These are phyloP conservation scores for Falco biarmicus DNA, from an alignment of 2,797 vertebrate species.

Conservation along the genomic window DNA sequence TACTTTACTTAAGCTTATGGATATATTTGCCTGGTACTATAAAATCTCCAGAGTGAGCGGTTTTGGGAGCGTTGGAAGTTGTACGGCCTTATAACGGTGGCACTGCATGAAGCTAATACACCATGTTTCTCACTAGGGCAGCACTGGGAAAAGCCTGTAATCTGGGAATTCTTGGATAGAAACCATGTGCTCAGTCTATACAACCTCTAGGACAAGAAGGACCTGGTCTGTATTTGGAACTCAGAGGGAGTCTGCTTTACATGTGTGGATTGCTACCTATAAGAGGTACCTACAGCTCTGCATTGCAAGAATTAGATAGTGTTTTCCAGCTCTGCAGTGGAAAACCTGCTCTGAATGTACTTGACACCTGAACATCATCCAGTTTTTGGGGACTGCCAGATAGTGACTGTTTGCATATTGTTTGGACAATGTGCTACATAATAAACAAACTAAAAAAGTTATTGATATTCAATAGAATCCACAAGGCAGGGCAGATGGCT, in stretches of 20 bases:
- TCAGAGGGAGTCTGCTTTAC: neutral
- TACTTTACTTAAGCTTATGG: neutral
- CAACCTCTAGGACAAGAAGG: neutral
- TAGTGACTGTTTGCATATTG: neutral
- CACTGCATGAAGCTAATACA: neutral
- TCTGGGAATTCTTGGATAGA: neutral
- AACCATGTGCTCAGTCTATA: neutral
- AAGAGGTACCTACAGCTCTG: neutral
- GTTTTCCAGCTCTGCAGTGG: neutral
- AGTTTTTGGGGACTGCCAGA: neutral
- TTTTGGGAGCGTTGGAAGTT: neutral
- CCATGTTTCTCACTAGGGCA: neutral
- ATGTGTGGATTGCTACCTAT: neutral
- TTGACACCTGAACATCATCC: neutral
- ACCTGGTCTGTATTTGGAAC: neutral
- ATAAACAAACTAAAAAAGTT: neutral
- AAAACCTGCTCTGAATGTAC: neutral
- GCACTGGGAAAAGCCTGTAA: neutral
- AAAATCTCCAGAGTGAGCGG: neutral
- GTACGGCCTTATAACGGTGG: neutral
- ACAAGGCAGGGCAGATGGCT: conserved; percentile 48
- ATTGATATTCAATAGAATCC: neutral
- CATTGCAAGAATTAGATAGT: neutral
- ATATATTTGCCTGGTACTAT: neutral
- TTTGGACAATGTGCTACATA: neutral